A percentile compares a stretch with the other conserved stretches of the same genome.
Conservation (phyloP, 2,797 vertebrate genomes). For the Delichon dasypus region DNA sequence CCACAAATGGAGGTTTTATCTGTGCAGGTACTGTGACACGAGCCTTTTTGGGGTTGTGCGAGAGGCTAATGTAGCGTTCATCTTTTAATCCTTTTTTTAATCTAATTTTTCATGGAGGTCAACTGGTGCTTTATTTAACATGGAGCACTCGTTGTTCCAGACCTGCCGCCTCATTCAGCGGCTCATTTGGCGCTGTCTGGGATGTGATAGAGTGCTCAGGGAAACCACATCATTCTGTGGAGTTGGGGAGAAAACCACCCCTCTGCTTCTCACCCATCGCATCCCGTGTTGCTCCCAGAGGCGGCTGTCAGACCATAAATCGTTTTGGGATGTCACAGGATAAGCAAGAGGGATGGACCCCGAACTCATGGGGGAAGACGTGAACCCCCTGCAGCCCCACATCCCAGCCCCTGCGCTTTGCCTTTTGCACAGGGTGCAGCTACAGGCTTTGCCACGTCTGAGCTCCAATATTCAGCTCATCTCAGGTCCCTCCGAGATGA, state of each 20-base stretch:
- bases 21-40: accelerated
- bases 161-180: not conserved
- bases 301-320: not conserved
- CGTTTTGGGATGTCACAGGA: not conserved
- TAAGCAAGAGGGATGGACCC: not conserved
- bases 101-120: conserved; percentile 47
- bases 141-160: not conserved
- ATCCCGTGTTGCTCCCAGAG: not conserved
- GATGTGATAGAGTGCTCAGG: not conserved
- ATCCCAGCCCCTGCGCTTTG: not conserved
- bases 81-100: conserved; percentile 38
- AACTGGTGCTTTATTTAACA: conserved; percentile 28
- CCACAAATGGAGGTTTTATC: not conserved
- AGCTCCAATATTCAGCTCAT: not conserved
- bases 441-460: no score
- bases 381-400: not conserved
- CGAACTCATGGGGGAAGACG: accelerated
- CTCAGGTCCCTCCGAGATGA: accelerated
- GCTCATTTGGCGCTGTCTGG: conserved; percentile 15
- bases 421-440: not conserved
- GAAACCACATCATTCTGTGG: not conserved
- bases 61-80: not conserved
- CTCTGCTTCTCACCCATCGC: not conserved
- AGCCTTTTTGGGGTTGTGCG: not conserved
- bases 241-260: not conserved